phyloP scores from a whole-genome alignment of 2,797 vertebrate genomes.

The Sardinella longiceps region DNA sequence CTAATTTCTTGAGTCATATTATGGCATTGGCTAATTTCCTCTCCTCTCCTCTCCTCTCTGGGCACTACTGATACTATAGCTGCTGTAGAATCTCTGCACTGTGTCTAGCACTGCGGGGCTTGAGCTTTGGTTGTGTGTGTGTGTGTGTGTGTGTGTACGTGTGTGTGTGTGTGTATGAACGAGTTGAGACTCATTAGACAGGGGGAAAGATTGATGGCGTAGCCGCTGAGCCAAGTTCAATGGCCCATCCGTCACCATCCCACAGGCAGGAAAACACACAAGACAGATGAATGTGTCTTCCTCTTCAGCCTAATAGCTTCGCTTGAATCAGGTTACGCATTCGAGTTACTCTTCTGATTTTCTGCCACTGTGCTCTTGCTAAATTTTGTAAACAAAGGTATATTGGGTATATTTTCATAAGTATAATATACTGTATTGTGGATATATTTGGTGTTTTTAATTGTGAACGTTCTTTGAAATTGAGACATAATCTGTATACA shows the following conservation, averaged over 20 bases:
- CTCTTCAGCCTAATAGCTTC: neutral
- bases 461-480: too few species aligned
- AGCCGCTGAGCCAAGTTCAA: constrained; percentile 71
- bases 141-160: too few species aligned
- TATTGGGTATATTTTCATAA: neutral
- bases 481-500: neutral
- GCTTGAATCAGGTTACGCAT: neutral
- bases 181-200: constrained; percentile 47
- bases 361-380: constrained; percentile 16
- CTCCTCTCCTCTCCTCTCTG: neutral
- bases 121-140: neutral
- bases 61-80: too few species aligned
- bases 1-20: neutral
- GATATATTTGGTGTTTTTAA: too few species aligned
- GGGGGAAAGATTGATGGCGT: constrained; percentile 67
- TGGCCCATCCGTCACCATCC: constrained; percentile 67
- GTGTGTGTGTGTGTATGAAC: too few species aligned
- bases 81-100: neutral
- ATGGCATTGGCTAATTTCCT: neutral
- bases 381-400: neutral
- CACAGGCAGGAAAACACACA: constrained; percentile 56
- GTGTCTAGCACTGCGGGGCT: neutral
- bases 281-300: constrained; percentile 68
- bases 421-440: too few species aligned
- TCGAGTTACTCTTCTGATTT: neutral